Conservation (phyloP, 2,113 vertebrate species). For the Strigops habroptila region DNA sequence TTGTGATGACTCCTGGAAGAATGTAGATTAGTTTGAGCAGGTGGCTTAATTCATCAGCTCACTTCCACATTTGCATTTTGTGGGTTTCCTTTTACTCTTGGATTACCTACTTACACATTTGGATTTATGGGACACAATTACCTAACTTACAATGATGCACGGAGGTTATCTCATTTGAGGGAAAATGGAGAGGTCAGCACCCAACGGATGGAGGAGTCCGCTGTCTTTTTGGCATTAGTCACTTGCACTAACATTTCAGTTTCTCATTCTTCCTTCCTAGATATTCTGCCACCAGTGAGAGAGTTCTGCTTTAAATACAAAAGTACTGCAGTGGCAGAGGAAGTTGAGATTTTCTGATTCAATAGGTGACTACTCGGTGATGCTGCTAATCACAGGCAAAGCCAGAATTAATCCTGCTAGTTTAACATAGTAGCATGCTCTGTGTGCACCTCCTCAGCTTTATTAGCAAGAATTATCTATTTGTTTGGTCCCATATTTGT, state of each 20-base stretch:
- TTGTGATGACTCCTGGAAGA: not conserved
- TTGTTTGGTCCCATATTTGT: not conserved
- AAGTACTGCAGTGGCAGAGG: not conserved
- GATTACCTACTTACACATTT: not conserved
- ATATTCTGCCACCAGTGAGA: not conserved
- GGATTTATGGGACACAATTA: not conserved
- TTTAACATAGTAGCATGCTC: not conserved
- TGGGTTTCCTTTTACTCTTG: not conserved
- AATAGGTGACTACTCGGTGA: not conserved
- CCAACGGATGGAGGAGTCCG: not conserved
- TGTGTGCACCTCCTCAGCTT: not conserved
- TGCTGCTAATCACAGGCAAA: not conserved
- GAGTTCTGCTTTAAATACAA: not conserved
- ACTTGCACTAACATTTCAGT: not conserved
- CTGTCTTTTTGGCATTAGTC: not conserved
- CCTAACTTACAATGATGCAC: not conserved
- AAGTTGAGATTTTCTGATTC: not conserved
- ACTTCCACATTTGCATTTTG: not conserved
- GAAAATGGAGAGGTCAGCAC: not conserved
- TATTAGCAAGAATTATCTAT: not conserved
- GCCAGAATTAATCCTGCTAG: not conserved
- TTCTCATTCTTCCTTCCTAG: not conserved
- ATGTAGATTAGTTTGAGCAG: slow-evolving; percentile 14
- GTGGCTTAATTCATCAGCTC: not conserved
- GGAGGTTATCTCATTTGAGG: not conserved